phyloP scores from a whole-genome alignment of 2,797 vertebrate genomes.

The Hirundo rustica region DNA sequence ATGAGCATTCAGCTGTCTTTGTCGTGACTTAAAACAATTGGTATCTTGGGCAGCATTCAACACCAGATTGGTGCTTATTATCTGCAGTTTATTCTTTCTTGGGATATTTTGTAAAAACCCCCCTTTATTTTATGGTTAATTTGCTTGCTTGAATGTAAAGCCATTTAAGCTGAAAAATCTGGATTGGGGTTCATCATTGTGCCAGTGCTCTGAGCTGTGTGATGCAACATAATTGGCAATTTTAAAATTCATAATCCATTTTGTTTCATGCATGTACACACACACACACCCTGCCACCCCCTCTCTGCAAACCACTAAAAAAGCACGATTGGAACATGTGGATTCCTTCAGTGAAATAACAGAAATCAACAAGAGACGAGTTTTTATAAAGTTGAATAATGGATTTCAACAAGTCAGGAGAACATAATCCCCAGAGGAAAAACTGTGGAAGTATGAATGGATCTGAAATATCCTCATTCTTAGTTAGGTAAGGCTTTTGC shows the following conservation, averaged over 20 bases:
- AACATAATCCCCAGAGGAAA: background rate
- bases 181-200: slow-evolving; percentile 77
- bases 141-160: slow-evolving; percentile 85
- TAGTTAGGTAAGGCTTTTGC: background rate
- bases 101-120: slow-evolving; percentile 79
- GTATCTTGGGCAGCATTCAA: slow-evolving; percentile 85
- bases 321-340: background rate
- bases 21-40: slow-evolving; percentile 87
- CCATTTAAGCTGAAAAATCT: slow-evolving; percentile 85
- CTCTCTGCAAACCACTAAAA: slow-evolving; percentile 18
- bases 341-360: slow-evolving; percentile 55
- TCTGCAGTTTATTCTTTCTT: slow-evolving; percentile 85
- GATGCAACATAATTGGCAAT: slow-evolving; percentile 82
- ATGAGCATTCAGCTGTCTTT: slow-evolving; percentile 87
- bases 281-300: background rate
- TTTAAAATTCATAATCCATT: slow-evolving; percentile 83
- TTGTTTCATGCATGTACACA: slow-evolving; percentile 55
- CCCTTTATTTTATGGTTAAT: slow-evolving; percentile 83
- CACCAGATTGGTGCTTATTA: slow-evolving; percentile 87
- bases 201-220: slow-evolving; percentile 80
- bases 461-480: background rate
- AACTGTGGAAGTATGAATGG: background rate
- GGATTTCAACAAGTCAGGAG: background rate
- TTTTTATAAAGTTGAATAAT: slow-evolving; percentile 26
- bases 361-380: background rate